Conservation (phyloP, 2,888 invertebrate species). For the Latrodectus elegans region DNA sequence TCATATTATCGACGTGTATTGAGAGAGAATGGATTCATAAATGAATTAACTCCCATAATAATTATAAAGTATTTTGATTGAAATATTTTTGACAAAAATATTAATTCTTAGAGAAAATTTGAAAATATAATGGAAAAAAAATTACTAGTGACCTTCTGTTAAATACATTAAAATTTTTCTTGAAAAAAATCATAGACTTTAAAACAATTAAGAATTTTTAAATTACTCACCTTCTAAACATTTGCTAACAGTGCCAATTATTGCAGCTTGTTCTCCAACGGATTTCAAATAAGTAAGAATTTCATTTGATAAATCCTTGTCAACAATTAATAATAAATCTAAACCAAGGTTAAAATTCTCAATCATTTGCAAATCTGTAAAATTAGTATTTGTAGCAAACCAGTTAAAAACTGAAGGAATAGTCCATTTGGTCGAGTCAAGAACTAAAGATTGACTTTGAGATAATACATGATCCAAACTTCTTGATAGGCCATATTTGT, state of each 20-base stretch:
- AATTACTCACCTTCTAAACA: slow-evolving; percentile 59
- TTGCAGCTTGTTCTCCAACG: slow-evolving; percentile 75
- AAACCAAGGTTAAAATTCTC: slow-evolving; percentile 96
- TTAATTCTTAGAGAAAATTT: no score
- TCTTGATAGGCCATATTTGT: slow-evolving; percentile 92
- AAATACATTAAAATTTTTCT: no score
- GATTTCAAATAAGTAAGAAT: slow-evolving; percentile 75
- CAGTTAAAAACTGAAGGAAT: slow-evolving; percentile 86
- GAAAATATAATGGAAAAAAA: no score
- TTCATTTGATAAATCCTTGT: slow-evolving; percentile 78
- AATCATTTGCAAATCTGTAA: slow-evolving; percentile 86
- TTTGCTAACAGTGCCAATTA: slow-evolving; percentile 76
- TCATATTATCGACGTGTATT: no score
- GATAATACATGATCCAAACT: slow-evolving; percentile 91
- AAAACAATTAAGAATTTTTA: neutral
- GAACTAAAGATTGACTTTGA: slow-evolving; percentile 79
- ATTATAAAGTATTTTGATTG: no score
- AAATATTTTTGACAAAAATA: no score
- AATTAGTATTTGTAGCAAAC: slow-evolving; percentile 85
- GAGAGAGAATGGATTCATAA: no score
- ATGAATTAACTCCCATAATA: no score
- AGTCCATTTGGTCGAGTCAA: slow-evolving; percentile 83
- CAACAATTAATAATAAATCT: slow-evolving; percentile 88
- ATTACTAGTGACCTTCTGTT: no score
- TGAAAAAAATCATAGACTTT: no score